Conservation (phyloP, 2,888 invertebrate genomes). For the Sarcophaga rosellei region DNA sequence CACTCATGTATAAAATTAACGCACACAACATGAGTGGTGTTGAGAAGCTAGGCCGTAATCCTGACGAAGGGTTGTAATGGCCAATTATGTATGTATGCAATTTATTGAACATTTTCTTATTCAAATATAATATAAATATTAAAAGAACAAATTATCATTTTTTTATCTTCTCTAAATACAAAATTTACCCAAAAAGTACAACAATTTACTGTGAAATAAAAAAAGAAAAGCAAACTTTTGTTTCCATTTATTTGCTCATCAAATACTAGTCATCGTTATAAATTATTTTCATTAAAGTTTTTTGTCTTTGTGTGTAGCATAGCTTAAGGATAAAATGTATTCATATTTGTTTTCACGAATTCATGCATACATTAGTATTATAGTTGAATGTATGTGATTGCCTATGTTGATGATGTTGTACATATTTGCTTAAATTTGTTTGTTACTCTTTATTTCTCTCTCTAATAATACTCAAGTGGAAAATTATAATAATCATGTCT, state of each 20-base stretch:
- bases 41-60: too few relatives aligned
- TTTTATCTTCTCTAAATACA: too few relatives aligned
- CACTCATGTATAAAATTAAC: too few relatives aligned
- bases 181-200: neutral
- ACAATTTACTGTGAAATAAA: neutral
- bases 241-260: conserved; percentile 43
- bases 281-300: neutral
- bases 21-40: too few relatives aligned
- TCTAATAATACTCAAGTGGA: conserved; percentile 43
- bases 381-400: neutral
- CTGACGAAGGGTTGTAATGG: too few relatives aligned
- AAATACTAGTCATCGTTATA: conserved; percentile 36
- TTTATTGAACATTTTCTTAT: too few relatives aligned
- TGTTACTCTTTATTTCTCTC: neutral
- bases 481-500: conserved; percentile 52
- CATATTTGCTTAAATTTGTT: conserved; percentile 17
- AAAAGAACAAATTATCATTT: too few relatives aligned
- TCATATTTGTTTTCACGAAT: neutral
- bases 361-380: neutral
- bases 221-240: conserved; percentile 18
- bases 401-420: conserved; percentile 14
- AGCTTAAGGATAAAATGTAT: neutral
- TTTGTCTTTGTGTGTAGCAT: neutral
- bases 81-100: too few relatives aligned
- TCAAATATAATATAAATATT: too few relatives aligned